Conservation (phyloP, 2,797 vertebrate species). For the Lagorchestes hirsutus region DNA sequence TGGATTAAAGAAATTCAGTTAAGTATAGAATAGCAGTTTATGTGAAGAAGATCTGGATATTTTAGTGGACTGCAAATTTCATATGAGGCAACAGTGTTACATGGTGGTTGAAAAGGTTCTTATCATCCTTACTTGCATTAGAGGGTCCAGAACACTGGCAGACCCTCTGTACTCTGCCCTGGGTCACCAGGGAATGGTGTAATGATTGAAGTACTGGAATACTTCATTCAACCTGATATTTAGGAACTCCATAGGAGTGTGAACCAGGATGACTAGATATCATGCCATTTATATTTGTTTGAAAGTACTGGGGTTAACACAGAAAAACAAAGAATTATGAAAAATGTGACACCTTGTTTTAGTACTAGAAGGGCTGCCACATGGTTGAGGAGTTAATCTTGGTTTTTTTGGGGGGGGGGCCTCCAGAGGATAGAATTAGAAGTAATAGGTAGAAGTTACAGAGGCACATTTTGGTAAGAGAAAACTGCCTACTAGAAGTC, state of each 20-base stretch:
- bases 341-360: not conserved
- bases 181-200: not conserved
- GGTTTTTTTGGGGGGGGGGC: not conserved
- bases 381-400: not conserved
- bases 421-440: not conserved
- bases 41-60: not conserved
- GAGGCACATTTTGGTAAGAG: not conserved
- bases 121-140: not conserved
- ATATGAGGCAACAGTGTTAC: not conserved
- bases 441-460: not conserved
- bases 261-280: not conserved
- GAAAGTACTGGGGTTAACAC: not conserved
- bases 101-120: not conserved
- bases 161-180: not conserved
- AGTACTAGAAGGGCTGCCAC: not conserved
- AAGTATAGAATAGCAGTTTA: not conserved
- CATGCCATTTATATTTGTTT: not conserved
- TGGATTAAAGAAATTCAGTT: not conserved
- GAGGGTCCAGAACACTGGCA: not conserved
- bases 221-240: not conserved
- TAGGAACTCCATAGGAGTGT: not conserved
- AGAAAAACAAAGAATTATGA: not conserved
- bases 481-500: not conserved
- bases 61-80: not conserved
- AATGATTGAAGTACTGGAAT: not conserved